These are phyloP conservation scores for Xerus inauris DNA, from an alignment of 2,113 vertebrate genomes.

Conservation along the genomic window DNA sequence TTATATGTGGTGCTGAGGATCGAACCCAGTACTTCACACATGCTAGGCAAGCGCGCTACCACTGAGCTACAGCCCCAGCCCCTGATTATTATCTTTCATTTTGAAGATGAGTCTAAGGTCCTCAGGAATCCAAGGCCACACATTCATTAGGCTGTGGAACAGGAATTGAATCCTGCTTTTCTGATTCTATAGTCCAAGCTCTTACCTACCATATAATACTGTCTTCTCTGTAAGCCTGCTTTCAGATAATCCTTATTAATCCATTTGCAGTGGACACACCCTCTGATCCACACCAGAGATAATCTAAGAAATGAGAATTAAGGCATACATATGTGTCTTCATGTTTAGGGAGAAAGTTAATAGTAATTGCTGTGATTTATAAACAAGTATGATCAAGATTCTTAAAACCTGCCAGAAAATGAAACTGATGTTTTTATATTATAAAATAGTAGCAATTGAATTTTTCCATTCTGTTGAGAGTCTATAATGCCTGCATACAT, in stretches of 20 bases:
- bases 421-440: slow-evolving; percentile 27
- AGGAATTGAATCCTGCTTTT: not conserved
- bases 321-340: not conserved
- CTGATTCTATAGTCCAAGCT: not conserved
- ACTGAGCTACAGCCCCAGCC: no score
- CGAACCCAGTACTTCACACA: no score
- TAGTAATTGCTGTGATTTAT: not conserved
- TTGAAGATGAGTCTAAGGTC: not conserved
- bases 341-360: not conserved
- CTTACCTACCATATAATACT: not conserved
- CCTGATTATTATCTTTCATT: not conserved
- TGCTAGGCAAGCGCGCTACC: no score
- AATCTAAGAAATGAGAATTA: not conserved
- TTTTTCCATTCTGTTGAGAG: not conserved
- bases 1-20: no score
- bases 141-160: no score
- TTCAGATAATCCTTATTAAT: not conserved
- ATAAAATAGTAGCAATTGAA: not conserved
- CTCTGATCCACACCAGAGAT: not conserved
- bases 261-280: not conserved
- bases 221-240: not conserved
- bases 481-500: not conserved
- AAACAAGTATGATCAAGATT: not conserved
- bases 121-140: not conserved
- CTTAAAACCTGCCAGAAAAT: slow-evolving; percentile 42